These are phyloP conservation scores for Daubentonia madagascariensis DNA, from an alignment of 2,113 vertebrate species.

Conservation along the genomic window DNA sequence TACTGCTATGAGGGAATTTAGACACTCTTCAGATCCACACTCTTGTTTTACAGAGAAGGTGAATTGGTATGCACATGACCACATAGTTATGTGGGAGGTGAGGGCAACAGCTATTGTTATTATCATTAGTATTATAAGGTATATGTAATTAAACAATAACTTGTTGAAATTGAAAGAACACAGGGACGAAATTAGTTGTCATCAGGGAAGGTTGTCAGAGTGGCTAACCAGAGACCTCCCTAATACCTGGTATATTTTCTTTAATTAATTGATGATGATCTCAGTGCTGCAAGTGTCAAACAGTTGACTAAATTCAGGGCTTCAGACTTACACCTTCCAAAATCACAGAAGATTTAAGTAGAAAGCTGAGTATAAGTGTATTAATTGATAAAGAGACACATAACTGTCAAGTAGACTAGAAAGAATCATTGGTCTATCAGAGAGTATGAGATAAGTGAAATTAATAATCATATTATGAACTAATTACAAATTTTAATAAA, in stretches of 20 bases:
- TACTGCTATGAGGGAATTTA: neutral
- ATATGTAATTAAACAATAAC: neutral
- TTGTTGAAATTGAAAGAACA: neutral
- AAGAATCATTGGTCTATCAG: neutral
- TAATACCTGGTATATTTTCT: neutral
- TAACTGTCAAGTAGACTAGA: neutral
- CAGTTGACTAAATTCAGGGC: neutral
- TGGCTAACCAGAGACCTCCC: neutral
- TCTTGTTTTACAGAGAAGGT: neutral
- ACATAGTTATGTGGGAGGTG: neutral
- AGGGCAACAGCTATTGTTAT: neutral
- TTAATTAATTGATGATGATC: neutral
- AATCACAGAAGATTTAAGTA: neutral
- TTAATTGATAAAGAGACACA: neutral
- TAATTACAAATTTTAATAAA: slow-evolving; percentile 5
- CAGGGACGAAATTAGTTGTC: neutral
- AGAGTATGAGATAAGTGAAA: neutral
- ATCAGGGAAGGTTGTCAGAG: neutral
- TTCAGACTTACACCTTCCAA: neutral
- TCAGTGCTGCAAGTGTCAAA: neutral
- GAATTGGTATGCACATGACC: neutral
- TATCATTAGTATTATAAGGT: neutral
- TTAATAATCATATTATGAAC: neutral
- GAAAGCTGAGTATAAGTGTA: neutral
- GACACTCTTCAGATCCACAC: neutral